A percentile compares a stretch with the other conserved stretches of the same genome.
phyloP scores from a whole-genome alignment of 2,888 invertebrate genomes.

The Zeuzera pyrina region DNA sequence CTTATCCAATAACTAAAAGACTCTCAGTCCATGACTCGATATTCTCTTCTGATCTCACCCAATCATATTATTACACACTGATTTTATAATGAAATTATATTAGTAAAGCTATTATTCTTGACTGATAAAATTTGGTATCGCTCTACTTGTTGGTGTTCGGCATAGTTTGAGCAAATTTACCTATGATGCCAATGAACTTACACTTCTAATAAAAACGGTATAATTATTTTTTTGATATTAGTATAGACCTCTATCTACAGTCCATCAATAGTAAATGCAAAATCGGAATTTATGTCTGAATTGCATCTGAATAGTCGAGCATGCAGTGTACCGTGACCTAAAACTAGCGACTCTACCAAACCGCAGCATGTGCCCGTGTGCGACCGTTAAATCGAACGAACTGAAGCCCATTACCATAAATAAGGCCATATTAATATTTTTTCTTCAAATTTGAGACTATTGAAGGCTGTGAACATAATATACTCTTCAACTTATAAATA shows the following conservation, averaged over 20 bases:
- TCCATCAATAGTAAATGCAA: slow-evolving; percentile 29
- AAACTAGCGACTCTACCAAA: slow-evolving; percentile 54
- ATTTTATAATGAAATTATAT: no score
- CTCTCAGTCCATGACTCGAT: slow-evolving; percentile 52
- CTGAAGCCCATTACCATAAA: slow-evolving; percentile 30
- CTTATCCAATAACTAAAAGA: slow-evolving; percentile 33
- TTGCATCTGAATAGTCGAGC: slow-evolving; percentile 4
- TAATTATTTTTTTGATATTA: neutral
- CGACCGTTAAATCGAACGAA: slow-evolving; percentile 17
- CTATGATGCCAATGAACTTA: no score
- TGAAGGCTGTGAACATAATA: slow-evolving; percentile 41
- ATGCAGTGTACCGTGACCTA: slow-evolving; percentile 22
- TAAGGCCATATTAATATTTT: slow-evolving; percentile 50
- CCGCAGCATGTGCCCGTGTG: slow-evolving; percentile 12
- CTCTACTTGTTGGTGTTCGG: slow-evolving; percentile 24
- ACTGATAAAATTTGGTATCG: neutral
- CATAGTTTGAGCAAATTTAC: slow-evolving; percentile 29
- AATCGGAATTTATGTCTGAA: slow-evolving; percentile 24
- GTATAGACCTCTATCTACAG: neutral
- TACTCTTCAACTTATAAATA: slow-evolving; percentile 59
- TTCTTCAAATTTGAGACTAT: no score
- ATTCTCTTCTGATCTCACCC: no score
- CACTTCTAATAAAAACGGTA: neutral
- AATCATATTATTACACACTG: no score
- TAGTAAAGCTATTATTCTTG: neutral